Conservation (phyloP, 2,797 vertebrate species). For the Darevskia nairensis region DNA sequence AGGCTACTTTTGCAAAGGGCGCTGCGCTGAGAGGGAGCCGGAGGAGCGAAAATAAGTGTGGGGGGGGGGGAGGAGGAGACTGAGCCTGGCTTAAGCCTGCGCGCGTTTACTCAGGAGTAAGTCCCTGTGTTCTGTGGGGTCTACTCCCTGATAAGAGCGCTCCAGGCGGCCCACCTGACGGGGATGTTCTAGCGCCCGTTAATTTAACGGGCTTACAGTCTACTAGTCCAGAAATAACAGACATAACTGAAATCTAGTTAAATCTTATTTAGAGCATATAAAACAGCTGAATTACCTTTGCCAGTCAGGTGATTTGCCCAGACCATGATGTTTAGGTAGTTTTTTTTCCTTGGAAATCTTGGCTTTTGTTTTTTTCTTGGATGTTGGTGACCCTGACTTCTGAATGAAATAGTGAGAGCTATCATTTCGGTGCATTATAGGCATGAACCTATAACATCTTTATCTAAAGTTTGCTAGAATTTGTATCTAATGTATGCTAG, state of each 20-base stretch:
- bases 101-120: too few relatives aligned
- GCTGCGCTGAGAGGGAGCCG: too few relatives aligned
- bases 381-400: not conserved
- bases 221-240: conserved; percentile 4
- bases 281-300: conserved; percentile 54
- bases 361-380: conserved; percentile 37
- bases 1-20: too few relatives aligned
- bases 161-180: too few relatives aligned
- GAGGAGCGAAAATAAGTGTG: too few relatives aligned
- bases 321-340: conserved; percentile 43
- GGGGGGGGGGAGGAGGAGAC: too few relatives aligned
- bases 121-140: too few relatives aligned
- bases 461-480: conserved; percentile 1
- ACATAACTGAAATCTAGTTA: conserved; percentile 22
- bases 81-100: too few relatives aligned
- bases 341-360: conserved; percentile 35
- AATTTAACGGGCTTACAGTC: too few relatives aligned
- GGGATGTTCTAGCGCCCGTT: too few relatives aligned
- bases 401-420: conserved; percentile 24
- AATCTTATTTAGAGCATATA: not conserved
- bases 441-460: conserved; percentile 10
- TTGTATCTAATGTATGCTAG: not conserved
- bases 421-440: conserved; percentile 24
- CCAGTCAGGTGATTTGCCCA: conserved; percentile 33
- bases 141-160: too few relatives aligned